Conservation (phyloP, 2,797 vertebrate genomes). For the Poeciliopsis infans region DNA sequence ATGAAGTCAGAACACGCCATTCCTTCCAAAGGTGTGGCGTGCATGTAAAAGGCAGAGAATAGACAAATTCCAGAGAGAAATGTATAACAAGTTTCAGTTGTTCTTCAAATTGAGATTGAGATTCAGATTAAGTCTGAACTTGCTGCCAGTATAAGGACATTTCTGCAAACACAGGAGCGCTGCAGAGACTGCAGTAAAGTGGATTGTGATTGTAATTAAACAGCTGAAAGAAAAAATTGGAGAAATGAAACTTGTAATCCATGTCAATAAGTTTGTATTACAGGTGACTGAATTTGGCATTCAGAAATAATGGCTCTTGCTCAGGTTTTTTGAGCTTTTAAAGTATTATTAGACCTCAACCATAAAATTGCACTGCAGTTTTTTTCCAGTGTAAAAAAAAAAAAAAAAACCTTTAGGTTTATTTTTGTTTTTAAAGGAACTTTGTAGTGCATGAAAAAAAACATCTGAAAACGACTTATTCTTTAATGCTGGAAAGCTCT, state of each 20-base stretch:
- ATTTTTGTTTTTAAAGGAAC: neutral
- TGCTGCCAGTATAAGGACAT: constrained; percentile 27
- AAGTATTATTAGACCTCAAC: neutral
- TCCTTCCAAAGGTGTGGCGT: neutral
- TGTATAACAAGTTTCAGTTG: constrained; percentile 6
- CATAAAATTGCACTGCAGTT: neutral
- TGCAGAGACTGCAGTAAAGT: constrained; percentile 4
- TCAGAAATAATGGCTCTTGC: neutral
- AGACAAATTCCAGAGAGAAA: neutral
- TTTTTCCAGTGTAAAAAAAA: neutral
- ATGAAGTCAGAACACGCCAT: neutral
- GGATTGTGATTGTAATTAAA: constrained; percentile 12
- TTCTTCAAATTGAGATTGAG: constrained; percentile 3
- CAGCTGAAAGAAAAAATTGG: neutral
- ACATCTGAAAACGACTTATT: neutral
- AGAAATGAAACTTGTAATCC: neutral
- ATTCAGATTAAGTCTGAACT: constrained; percentile 43
- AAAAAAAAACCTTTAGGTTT: neutral
- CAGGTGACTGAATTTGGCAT: too few relatives aligned
- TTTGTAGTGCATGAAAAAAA: neutral
- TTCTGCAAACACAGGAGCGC: constrained; percentile 25
- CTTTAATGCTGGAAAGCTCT: neutral
- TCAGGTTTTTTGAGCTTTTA: neutral
- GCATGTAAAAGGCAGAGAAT: neutral
- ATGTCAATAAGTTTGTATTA: neutral